These are phyloP conservation scores for Microcebus lehilahytsara DNA, from an alignment of 2,113 vertebrate genomes.

Conservation along the genomic window DNA sequence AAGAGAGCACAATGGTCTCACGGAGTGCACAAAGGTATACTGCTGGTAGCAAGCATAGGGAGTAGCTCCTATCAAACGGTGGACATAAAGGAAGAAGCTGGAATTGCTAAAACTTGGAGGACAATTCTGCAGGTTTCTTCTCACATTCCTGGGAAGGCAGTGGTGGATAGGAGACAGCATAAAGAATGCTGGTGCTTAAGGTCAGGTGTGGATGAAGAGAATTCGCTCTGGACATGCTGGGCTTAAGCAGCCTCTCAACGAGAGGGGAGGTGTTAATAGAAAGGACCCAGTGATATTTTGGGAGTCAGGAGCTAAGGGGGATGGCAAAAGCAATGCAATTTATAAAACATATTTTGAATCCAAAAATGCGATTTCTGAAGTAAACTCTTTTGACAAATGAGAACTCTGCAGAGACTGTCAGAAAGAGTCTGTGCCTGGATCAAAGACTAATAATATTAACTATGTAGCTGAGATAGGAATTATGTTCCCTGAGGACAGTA, in stretches of 20 bases:
- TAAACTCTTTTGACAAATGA: neutral
- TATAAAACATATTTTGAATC: neutral
- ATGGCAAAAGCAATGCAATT: neutral
- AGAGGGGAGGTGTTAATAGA: neutral
- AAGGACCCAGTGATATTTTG: neutral
- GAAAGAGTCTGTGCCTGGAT: neutral
- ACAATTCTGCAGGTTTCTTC: neutral
- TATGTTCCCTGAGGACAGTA: neutral
- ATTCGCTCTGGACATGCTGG: neutral
- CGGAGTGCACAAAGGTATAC: neutral
- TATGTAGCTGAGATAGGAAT: neutral
- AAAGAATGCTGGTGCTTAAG: too few relatives aligned
- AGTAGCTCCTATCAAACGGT: neutral
- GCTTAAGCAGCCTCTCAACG: neutral
- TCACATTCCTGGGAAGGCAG: neutral
- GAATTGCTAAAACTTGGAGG: neutral
- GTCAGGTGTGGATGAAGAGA: neutral
- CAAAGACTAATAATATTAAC: neutral
- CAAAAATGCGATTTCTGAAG: neutral
- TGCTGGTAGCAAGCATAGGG: neutral
- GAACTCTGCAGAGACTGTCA: neutral
- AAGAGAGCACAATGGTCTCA: neutral
- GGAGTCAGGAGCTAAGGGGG: neutral
- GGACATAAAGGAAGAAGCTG: neutral
- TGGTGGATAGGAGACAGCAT: neutral